Base-by-base conservation (phyloP, 1,140 invertebrate species). In the Pseudomyrmex concolor region DNA sequence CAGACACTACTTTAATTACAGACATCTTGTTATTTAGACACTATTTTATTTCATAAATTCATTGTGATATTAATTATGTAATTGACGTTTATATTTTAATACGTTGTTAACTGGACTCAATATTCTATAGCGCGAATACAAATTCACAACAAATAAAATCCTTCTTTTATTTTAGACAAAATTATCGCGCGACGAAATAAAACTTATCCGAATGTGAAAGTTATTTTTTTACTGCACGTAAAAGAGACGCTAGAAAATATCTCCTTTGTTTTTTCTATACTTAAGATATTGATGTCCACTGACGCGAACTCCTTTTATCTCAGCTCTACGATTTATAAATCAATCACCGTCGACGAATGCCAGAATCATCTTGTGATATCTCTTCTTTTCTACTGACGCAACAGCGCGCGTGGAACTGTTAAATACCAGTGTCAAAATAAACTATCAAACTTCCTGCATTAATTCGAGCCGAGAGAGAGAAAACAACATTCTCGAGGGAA, bases 291-390 rank as follows among this genome's bases (percentile, higher is more conserved):
- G 43, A 60, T 34, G 5, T 71, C 76, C 48, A 17, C 70, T 8
- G 51, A 57, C 34, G 43, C 68, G 48, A 10, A 43, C 51, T 25
- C 8, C 9, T 59, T 19, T 78, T 78, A 78, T 78, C 76, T 70
- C 1, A 17, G 48, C 13, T 34, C 7, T 66, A 43, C 10, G 76
- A 78, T 59, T 48, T 50, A 34, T 71, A 59, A 80, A 50, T 80
- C 66, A 68, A 4, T 43, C 12, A 13, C 17, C 15, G 17, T 3
- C 51, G 76, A 71, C 45, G 71, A 70, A 80, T 50, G 34, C 19
- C 64, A 25, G 54, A 48, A 34, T 34, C 76, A 57, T 12, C 13
- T 64, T 34, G 45, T 34, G 22, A 1, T 70, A 12, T 70, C 19
- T 15, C 50, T 57, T 48, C 15, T 60, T 57, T 57, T 70, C 68